Percentiles rank a stretch among this genome's conserved stretches.
These are phyloP conservation scores for Montipora foliosa DNA, from an alignment of 64 coral and sea anemone species.

Conservation along the genomic window DNA sequence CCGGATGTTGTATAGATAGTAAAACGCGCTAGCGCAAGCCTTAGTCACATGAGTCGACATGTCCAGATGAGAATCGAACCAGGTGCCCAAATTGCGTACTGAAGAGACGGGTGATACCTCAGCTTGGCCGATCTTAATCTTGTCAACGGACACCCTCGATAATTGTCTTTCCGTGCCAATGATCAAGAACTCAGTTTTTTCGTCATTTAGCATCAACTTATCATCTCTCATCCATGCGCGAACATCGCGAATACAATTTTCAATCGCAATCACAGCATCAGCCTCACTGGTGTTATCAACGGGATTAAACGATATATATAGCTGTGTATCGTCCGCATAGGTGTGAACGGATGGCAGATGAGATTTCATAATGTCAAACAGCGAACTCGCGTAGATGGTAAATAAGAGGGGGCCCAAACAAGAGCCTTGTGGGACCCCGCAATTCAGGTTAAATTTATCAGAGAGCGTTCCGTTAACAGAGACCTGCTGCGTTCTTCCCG, in stretches of 20 bases:
- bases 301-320: conserved; percentile 40
- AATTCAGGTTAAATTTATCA: conserved; percentile 28
- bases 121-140: conserved; percentile 12
- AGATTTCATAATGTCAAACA: conserved; percentile 50
- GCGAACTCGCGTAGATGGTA: conserved; percentile 51
- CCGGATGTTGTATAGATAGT: neutral
- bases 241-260: conserved; percentile 24
- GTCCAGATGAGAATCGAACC: conserved; percentile 7
- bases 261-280: conserved; percentile 33
- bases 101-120: conserved; percentile 12
- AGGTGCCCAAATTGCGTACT: conserved; percentile 22
- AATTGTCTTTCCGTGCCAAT: conserved; percentile 17
- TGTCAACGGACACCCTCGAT: conserved; percentile 12
- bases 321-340: conserved; percentile 56
- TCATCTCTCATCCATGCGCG: conserved; percentile 20
- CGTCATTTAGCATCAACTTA: neutral
- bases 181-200: conserved; percentile 20
- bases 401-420: conserved; percentile 42
- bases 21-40: neutral
- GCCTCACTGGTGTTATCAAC: conserved; percentile 35
- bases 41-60: neutral
- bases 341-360: conserved; percentile 60
- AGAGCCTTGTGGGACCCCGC: conserved; percentile 42
- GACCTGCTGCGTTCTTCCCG: conserved; percentile 1
- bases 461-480: neutral